Evolutionary conservation across 2,797 vertebrate genomes (phyloP).

Genomic region (Eulemur albifrons): DNA sequence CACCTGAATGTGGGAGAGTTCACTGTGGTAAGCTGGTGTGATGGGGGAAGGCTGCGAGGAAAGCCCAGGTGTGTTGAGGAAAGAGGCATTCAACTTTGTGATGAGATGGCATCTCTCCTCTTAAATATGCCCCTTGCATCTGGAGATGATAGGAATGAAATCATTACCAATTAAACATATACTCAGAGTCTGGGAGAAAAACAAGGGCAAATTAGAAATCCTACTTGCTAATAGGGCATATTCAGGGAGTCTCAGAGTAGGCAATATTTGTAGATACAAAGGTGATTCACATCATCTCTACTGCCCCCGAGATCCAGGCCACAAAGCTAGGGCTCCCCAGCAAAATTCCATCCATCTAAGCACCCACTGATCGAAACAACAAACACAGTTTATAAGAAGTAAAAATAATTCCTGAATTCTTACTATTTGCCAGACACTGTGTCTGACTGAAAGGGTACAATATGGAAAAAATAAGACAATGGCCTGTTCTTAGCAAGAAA

Average conservation of each 20-base stretch:
- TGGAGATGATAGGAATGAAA: background rate
- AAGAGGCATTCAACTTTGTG: background rate
- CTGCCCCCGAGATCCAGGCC: background rate
- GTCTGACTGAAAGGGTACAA: background rate
- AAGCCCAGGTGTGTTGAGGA: background rate
- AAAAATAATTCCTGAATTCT: background rate
- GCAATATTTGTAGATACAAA: background rate
- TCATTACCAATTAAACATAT: background rate
- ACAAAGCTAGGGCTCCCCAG: background rate
- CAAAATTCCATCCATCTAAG: background rate
- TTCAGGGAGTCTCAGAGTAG: background rate
- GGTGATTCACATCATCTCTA: background rate
- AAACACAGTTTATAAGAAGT: background rate
- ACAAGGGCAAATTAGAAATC: background rate
- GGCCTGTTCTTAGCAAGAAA: background rate
- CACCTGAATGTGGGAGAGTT: background rate
- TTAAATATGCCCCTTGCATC: too few species aligned
- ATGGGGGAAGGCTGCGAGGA: too few species aligned
- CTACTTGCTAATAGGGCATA: background rate
- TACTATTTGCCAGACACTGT: background rate
- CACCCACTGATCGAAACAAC: background rate
- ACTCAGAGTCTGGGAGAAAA: background rate
- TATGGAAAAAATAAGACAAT: background rate
- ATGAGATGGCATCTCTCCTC: background rate
- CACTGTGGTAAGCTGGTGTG: background rate